Conservation (phyloP, 92 coral and sea anemone species). For the Palythoa grandis region DNA sequence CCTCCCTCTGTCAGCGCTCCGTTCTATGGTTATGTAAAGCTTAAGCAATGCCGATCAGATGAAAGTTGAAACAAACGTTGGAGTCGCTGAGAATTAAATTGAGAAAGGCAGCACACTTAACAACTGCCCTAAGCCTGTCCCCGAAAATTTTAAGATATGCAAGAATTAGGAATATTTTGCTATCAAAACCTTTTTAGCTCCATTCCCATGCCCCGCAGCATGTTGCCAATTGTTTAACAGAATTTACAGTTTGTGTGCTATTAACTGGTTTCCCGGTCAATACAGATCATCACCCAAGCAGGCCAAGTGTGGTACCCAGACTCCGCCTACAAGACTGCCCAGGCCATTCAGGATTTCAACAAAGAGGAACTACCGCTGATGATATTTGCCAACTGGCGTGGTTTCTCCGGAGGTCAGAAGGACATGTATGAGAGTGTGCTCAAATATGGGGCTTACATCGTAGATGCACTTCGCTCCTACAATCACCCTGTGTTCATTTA, state of each 20-base stretch:
- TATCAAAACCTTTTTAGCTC: too few species aligned
- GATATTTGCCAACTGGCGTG: conserved; percentile 99
- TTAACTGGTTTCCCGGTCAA: neutral
- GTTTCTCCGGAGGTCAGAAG: conserved; percentile 95
- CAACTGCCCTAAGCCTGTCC: too few species aligned
- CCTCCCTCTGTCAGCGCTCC: too few species aligned
- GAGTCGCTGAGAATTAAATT: too few species aligned
- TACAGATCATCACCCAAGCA: conserved; percentile 81
- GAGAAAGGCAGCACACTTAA: too few species aligned
- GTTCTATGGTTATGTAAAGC: too few species aligned
- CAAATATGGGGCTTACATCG: conserved; percentile 95
- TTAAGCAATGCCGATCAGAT: too few species aligned
- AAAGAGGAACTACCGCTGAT: conserved; percentile 95
- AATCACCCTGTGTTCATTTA: conserved; percentile 92
- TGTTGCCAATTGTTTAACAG: too few species aligned
- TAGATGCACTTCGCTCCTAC: conserved; percentile 87
- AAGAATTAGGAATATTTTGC: too few species aligned
- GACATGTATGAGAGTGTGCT: conserved; percentile 95
- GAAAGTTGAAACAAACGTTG: too few species aligned
- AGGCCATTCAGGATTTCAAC: conserved; percentile 92
- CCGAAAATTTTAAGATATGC: too few species aligned
- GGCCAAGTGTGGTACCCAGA: conserved; percentile 99
- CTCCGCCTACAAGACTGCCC: conserved; percentile 97
- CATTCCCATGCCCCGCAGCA: too few species aligned
- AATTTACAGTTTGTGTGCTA: neutral